Evolutionary conservation across 2,113 vertebrate genomes (phyloP), one percentile per base, ranked within the genome.

Genomic region (Halichoerus grypus): DNA sequence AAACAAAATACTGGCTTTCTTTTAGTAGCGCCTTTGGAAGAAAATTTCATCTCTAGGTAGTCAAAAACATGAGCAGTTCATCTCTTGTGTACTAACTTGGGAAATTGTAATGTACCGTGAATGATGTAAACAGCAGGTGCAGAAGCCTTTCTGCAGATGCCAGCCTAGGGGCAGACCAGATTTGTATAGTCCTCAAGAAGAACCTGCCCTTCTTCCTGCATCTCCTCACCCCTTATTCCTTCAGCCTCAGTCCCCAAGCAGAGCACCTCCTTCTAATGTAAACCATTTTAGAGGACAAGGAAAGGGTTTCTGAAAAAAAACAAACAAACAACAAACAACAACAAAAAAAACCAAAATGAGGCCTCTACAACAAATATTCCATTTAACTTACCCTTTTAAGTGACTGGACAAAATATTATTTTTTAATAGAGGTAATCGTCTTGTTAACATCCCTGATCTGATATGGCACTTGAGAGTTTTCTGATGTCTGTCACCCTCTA

Each of bases 1-100:
- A 95, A 91, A 71, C 28, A 92, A 95, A 95, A 76, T 69, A 79
- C 1, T 63, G 7, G 5, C n/a, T 76, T 94, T 65, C 39, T 76
- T 94, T 92, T 88, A 71, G 57, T 94, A 81, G 42, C 49, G 61
- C 8, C 22, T 91, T 96, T 61, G 9, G 16, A 87, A 91, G 65
- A 92, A 76, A 72, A 77, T 18, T 55, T 87, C 82, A 26, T 86
- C 28, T 74, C 5, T 55, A 92, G 46, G 28, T 81, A 22, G 33
- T 92, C 31, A 86, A 76, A 81, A 72, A 33, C 53, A 3, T 80
- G 36, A 46, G 67, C 7, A 46, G 39, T 79, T 97, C 28, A 59
- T 85, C n/a, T 89, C 51, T 77, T 87, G 33, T 14, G 16, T 82
- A 83, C 72, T 83, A 93, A 65, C 21, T 59, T 55, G 69, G 14